Evolutionary conservation across 2,888 invertebrate genomes (phyloP).

Genomic region (Chrysodeixis includens): DNA sequence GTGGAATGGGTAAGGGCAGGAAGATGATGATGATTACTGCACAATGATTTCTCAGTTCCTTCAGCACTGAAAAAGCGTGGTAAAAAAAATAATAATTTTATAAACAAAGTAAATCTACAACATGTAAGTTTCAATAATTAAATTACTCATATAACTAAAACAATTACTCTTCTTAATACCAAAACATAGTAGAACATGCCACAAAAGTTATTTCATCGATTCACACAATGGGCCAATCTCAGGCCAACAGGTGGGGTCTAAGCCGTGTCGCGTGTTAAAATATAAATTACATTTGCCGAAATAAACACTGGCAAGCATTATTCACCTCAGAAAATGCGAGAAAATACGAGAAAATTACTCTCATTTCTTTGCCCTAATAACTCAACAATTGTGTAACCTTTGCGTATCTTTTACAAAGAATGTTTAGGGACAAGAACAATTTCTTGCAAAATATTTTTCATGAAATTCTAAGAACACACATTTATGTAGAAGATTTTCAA

Average conservation of each 20-base stretch:
- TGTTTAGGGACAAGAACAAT: neutral
- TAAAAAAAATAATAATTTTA: too few relatives aligned
- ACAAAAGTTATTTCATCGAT: conserved; percentile 2
- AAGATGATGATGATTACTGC: too few relatives aligned
- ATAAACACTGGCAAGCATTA: neutral
- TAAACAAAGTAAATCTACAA: too few relatives aligned
- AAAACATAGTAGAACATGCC: neutral
- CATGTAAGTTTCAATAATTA: neutral
- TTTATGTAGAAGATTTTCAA: neutral
- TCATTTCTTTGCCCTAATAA: conserved; percentile 3
- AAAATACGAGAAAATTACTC: neutral
- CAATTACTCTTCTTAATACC: neutral
- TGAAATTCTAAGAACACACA: neutral
- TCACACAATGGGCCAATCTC: conserved; percentile 6
- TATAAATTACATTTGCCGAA: conserved; percentile 5
- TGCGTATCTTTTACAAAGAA: neutral
- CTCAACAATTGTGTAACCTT: neutral
- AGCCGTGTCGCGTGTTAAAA: conserved; percentile 3
- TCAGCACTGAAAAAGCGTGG: too few relatives aligned
- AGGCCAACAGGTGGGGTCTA: conserved; percentile 1
- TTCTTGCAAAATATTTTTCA: neutral
- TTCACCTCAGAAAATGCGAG: neutral
- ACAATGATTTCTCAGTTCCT: too few relatives aligned
- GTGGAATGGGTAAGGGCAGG: too few relatives aligned
- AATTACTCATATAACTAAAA: neutral